These are phyloP conservation scores for Anodontia alba DNA, from an alignment of 2,888 invertebrate species.

Conservation along the genomic window DNA sequence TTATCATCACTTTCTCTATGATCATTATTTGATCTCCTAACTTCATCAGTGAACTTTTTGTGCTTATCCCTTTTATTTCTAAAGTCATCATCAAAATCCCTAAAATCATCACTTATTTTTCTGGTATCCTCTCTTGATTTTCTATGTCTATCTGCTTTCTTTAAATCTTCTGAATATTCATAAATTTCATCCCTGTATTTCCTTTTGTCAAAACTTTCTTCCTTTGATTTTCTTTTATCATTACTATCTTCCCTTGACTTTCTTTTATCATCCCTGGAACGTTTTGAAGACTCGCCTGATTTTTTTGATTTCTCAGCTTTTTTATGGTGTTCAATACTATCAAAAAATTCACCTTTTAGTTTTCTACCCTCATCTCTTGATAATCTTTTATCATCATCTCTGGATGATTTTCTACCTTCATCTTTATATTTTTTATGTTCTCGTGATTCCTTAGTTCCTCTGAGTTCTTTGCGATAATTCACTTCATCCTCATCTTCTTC, in stretches of 20 bases:
- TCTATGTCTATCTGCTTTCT: not conserved
- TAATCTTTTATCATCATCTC: not conserved
- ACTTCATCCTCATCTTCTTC: constrained; percentile 32
- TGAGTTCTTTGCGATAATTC: not conserved
- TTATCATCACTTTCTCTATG: not conserved
- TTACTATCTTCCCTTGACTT: constrained; percentile 20
- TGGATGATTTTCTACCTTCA: no score
- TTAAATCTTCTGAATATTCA: not conserved
- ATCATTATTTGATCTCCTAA: not conserved
- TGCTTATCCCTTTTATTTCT: not conserved
- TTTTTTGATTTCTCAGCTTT: constrained; percentile 17
- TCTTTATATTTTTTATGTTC: constrained; percentile 3
- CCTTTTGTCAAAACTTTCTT: constrained; percentile 19
- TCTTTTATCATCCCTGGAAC: not conserved
- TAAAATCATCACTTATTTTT: not conserved
- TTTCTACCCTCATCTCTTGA: constrained; percentile 9
- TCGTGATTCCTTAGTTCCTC: constrained; percentile 1
- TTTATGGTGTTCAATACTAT: constrained; percentile 16
- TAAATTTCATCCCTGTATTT: constrained; percentile 5
- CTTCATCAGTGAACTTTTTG: not conserved
- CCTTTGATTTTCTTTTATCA: constrained; percentile 1
- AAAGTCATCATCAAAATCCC: not conserved
- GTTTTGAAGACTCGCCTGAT: constrained; percentile 16
- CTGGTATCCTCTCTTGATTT: not conserved
- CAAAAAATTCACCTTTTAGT: constrained; percentile 34